Percentiles rank a stretch among this genome's conserved stretches.
These are phyloP conservation scores for Orthosia gothica DNA, from an alignment of 2,888 invertebrate genomes.

Conservation along the genomic window DNA sequence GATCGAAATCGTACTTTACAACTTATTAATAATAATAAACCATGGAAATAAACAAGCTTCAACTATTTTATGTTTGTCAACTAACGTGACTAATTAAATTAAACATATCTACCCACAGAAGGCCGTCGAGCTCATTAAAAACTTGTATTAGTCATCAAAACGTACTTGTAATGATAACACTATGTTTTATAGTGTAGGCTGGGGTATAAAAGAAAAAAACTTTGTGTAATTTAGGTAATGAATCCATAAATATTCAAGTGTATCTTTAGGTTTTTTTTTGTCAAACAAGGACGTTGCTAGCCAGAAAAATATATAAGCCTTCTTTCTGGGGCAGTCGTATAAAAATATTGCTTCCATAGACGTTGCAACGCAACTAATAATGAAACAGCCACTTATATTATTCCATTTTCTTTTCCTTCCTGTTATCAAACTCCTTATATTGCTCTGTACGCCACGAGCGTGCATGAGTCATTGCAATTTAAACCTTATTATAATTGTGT, in stretches of 20 bases:
- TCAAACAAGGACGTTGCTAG: background rate
- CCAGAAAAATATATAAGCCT: background rate
- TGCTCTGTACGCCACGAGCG: background rate
- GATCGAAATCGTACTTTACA: background rate
- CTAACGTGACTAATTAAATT: constrained; percentile 48
- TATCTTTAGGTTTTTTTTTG: background rate
- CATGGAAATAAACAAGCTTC: background rate
- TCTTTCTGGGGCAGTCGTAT: background rate
- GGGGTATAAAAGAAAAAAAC: background rate
- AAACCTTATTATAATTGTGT: background rate
- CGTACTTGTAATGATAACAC: constrained; percentile 11
- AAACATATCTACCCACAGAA: constrained; percentile 26
- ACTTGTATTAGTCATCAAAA: constrained; percentile 32
- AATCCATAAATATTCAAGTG: background rate
- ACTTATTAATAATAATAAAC: constrained; percentile 9
- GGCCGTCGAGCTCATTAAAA: constrained; percentile 46
- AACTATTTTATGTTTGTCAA: constrained; percentile 28
- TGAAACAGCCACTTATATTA: background rate
- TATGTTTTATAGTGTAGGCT: constrained; percentile 4
- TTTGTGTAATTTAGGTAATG: background rate
- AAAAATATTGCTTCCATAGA: no score
- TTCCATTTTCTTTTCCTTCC: background rate
- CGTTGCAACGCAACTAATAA: no score
- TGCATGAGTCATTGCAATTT: background rate
- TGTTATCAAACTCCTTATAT: background rate